These are phyloP conservation scores for Tenebrosternarchus preto DNA, from an alignment of 2,113 vertebrate genomes.

Conservation along the genomic window DNA sequence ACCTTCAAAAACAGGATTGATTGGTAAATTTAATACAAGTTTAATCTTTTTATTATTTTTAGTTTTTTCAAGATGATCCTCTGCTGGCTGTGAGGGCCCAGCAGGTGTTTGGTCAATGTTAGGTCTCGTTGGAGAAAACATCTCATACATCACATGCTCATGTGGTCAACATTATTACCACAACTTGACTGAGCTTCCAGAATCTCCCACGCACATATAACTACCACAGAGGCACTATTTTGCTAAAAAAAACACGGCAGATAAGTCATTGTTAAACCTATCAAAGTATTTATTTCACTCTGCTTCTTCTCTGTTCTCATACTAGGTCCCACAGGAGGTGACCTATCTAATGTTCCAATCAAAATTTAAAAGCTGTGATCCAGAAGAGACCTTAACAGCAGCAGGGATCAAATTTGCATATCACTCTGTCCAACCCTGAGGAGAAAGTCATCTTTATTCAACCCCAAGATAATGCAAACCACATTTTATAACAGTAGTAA, in stretches of 20 bases:
- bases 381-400: constrained; percentile 41
- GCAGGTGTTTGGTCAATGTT: constrained; percentile 64
- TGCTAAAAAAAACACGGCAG: constrained; percentile 40
- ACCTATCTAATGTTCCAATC: constrained; percentile 21
- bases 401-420: no score
- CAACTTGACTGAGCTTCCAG: constrained; percentile 46
- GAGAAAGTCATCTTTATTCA: constrained; percentile 2
- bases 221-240: constrained; percentile 57
- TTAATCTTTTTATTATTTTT: constrained; percentile 49
- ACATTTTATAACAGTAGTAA: constrained; percentile 56
- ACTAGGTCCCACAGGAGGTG: constrained; percentile 62
- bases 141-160: constrained; percentile 58
- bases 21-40: constrained; percentile 61
- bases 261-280: constrained; percentile 55
- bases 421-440: neutral
- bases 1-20: constrained; percentile 56
- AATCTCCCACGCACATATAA: constrained; percentile 63
- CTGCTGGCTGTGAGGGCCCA: constrained; percentile 22
- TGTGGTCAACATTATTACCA: constrained; percentile 61
- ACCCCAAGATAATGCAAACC: constrained; percentile 62
- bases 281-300: constrained; percentile 12
- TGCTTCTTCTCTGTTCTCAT: constrained; percentile 56
- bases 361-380: constrained; percentile 46
- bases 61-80: constrained; percentile 40
- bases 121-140: constrained; percentile 60